Evolutionary conservation across 2,797 vertebrate genomes (phyloP).

Genomic region (Danio kyathit): DNA sequence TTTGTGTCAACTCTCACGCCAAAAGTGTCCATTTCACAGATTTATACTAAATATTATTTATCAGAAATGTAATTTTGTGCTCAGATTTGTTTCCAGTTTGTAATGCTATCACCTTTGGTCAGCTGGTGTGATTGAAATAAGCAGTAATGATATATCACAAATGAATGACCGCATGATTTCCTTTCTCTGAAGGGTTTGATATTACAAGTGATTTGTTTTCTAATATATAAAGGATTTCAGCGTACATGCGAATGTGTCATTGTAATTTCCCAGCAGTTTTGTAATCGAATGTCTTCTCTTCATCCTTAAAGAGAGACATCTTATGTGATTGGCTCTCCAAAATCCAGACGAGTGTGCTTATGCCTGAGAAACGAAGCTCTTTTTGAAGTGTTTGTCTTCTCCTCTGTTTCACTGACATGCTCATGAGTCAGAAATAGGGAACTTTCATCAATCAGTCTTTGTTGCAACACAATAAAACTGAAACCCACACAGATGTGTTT

Average conservation of each 20-base stretch:
- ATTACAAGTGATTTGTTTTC: neutral
- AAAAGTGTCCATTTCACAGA: neutral
- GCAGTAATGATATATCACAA: neutral
- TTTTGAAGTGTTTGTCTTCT: neutral
- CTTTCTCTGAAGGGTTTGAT: neutral
- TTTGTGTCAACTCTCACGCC: neutral
- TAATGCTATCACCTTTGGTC: conserved; percentile 1
- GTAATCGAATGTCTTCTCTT: conserved; percentile 4
- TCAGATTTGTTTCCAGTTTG: neutral
- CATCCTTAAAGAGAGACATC: conserved; percentile 1
- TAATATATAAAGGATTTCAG: conserved; percentile 7
- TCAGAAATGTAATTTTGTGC: neutral
- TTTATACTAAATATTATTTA: neutral
- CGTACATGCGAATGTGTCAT: neutral
- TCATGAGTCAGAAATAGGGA: conserved; percentile 5
- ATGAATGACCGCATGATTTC: neutral
- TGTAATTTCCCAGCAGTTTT: neutral
- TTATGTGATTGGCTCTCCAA: conserved; percentile 3
- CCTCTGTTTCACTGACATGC: neutral
- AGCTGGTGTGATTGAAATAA: neutral
- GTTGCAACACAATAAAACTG: conserved; percentile 1
- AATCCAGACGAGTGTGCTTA: neutral
- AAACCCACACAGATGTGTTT: conserved; percentile 25
- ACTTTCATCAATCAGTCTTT: conserved; percentile 1
- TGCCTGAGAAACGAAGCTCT: neutral